phyloP scores from a whole-genome alignment of 2,113 vertebrate genomes.

The Plecturocebus donacophilus region DNA sequence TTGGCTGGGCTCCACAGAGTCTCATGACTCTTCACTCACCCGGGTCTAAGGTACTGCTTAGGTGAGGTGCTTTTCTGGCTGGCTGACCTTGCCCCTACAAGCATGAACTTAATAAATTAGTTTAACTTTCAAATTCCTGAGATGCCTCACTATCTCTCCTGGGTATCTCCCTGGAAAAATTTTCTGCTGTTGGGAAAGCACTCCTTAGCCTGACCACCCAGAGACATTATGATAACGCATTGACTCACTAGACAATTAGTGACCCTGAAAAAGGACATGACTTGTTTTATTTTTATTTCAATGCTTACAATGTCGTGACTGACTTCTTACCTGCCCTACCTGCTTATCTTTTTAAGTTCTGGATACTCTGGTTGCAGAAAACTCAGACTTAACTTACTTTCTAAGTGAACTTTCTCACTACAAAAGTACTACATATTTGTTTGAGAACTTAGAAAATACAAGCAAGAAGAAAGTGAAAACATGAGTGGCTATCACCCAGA shows the following conservation, averaged over 20 bases:
- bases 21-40: slow-evolving; percentile 34
- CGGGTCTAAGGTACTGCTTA: slow-evolving; percentile 20
- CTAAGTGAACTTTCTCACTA: not conserved
- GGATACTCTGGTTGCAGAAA: not conserved
- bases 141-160: slow-evolving; percentile 44
- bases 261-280: not conserved
- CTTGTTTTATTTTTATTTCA: not conserved
- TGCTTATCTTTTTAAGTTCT: slow-evolving; percentile 1
- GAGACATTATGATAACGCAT: not conserved
- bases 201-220: not conserved
- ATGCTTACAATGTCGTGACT: not conserved
- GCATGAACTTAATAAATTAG: slow-evolving; percentile 37
- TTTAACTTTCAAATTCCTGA: slow-evolving; percentile 66
- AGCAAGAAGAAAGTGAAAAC: slow-evolving; percentile 12
- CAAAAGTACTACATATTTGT: not conserved
- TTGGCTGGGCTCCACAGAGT: not conserved
- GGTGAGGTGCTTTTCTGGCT: slow-evolving; percentile 59
- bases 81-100: not conserved
- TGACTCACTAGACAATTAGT: not conserved
- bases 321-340: not conserved
- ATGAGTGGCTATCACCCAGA: not conserved
- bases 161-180: slow-evolving; percentile 27
- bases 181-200: slow-evolving; percentile 55
- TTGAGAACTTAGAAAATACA: slow-evolving; percentile 18
- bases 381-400: not conserved